Conservation (phyloP, 2,113 vertebrate species). For the Rhinichthys klamathensis region DNA sequence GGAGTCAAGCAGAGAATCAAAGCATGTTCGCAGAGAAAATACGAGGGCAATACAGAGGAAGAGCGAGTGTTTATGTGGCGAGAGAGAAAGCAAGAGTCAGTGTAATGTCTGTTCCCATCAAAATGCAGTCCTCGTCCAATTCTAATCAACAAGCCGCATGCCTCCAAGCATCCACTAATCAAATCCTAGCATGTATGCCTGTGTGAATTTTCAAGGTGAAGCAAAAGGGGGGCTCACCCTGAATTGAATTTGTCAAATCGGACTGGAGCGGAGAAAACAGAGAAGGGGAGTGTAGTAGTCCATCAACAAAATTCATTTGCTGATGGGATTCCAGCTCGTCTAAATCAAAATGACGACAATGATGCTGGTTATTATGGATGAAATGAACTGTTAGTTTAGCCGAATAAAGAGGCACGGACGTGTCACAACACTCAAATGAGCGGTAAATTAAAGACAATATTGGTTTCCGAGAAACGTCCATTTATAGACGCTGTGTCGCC, state of each 20-base stretch:
- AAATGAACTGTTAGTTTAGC: conserved; percentile 39
- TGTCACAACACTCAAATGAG: conserved; percentile 33
- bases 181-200: conserved; percentile 71
- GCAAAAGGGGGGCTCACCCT: conserved; percentile 66
- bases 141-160: conserved; percentile 78
- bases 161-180: conserved; percentile 73
- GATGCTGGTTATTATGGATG: conserved; percentile 29
- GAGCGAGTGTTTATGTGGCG: conserved; percentile 9
- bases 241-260: conserved; percentile 68
- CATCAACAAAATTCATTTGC: conserved; percentile 57
- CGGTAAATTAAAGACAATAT: conserved; percentile 34
- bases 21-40: neutral
- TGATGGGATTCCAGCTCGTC: conserved; percentile 39
- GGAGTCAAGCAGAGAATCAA: conserved; percentile 25
- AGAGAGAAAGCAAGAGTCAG: conserved; percentile 32
- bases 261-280: conserved; percentile 27
- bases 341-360: conserved; percentile 35
- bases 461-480: neutral
- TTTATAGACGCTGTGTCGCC: neutral
- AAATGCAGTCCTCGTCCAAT: conserved; percentile 71
- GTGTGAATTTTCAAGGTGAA: conserved; percentile 77
- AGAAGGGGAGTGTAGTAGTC: conserved; percentile 46
- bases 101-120: conserved; percentile 67
- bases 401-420: neutral
- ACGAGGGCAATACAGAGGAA: neutral